phyloP scores from a whole-genome alignment of 2,888 invertebrate genomes.

The Merodon equestris region DNA sequence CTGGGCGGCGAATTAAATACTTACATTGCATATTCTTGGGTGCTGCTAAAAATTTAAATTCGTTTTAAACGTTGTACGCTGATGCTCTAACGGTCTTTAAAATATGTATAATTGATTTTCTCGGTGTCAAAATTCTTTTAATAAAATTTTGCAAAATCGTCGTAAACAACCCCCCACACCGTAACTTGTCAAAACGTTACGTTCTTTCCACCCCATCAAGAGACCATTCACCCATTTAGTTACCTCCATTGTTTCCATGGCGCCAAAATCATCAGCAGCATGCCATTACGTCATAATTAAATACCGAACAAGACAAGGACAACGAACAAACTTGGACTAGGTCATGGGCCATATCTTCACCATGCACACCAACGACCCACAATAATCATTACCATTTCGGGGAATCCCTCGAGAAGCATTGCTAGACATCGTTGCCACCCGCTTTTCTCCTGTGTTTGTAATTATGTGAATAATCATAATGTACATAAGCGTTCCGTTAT shows the following conservation, averaged over 20 bases:
- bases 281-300: constrained; percentile 68
- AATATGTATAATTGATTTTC: too few species aligned
- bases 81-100: too few species aligned
- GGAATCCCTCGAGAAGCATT: constrained; percentile 53
- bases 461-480: constrained; percentile 68
- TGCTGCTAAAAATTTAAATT: too few species aligned
- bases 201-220: too few species aligned
- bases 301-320: constrained; percentile 49
- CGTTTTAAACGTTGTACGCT: too few species aligned
- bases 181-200: too few species aligned
- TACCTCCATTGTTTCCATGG: background rate
- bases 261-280: constrained; percentile 41
- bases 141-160: too few species aligned
- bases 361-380: constrained; percentile 25
- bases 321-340: constrained; percentile 61
- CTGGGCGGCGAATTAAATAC: too few species aligned
- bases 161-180: too few species aligned
- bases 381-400: constrained; percentile 38
- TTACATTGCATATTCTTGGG: too few species aligned
- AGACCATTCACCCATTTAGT: too few species aligned
- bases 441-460: constrained; percentile 37
- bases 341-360: constrained; percentile 53
- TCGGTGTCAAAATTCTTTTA: too few species aligned
- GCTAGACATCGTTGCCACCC: constrained; percentile 39
- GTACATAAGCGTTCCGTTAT: constrained; percentile 53